phyloP scores from a whole-genome alignment of 2,113 vertebrate genomes.

The Notechis scutatus region DNA sequence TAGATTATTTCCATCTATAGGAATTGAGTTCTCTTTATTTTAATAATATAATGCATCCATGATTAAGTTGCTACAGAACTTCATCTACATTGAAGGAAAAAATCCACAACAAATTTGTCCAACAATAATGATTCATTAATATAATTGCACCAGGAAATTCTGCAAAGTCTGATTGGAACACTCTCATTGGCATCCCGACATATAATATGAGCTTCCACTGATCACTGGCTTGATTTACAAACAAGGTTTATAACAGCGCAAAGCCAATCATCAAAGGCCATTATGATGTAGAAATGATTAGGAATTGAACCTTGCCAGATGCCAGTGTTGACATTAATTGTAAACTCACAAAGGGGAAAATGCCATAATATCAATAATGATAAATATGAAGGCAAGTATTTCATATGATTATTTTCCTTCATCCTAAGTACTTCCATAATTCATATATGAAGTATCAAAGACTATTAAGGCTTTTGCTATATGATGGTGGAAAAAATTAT shows the following conservation, averaged over 20 bases:
- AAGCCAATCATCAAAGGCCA: neutral
- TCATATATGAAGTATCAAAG: neutral
- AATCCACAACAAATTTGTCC: neutral
- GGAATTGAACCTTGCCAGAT: neutral
- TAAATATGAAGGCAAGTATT: neutral
- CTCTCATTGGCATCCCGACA: neutral
- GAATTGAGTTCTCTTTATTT: too few species aligned
- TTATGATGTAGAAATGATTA: neutral
- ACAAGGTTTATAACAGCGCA: neutral
- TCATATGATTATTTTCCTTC: neutral
- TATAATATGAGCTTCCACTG: neutral
- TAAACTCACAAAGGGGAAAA: neutral
- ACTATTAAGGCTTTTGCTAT: neutral
- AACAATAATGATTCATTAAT: neutral
- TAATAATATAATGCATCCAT: neutral
- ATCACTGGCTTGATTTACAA: neutral
- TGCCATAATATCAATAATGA: neutral
- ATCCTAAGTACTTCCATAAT: neutral
- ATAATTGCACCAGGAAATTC: neutral
- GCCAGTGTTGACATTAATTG: neutral
- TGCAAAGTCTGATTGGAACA: neutral
- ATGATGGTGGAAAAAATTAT: neutral
- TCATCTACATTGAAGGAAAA: neutral
- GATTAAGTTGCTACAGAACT: neutral
- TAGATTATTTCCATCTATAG: too few species aligned